Evolutionary conservation across 2,113 vertebrate species (phyloP).

Genomic region (Saccopteryx leptura): DNA sequence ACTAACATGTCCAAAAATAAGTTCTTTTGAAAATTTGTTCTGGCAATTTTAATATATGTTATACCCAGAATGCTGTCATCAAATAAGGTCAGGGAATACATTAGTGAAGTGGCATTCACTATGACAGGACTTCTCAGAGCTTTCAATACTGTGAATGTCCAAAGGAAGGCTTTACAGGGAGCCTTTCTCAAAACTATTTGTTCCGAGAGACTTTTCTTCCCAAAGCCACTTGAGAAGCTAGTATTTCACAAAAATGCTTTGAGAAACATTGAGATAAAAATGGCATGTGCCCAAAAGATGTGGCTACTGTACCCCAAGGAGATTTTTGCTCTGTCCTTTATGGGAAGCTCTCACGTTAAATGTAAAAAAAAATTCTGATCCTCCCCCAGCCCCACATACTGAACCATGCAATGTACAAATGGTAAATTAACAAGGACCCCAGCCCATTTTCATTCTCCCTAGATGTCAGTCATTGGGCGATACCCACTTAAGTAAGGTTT

Average conservation of each 20-base stretch:
- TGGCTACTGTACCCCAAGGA: neutral
- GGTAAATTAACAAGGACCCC: neutral
- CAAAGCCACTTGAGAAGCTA: neutral
- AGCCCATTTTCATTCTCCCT: neutral
- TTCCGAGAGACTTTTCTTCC: neutral
- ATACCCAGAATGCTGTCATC: conserved; percentile 12
- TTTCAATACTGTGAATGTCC: neutral
- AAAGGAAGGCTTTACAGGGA: neutral
- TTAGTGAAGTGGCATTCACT: neutral
- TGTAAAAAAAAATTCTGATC: neutral
- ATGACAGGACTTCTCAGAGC: neutral
- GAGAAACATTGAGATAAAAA: neutral
- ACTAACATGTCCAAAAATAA: neutral
- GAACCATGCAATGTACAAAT: neutral
- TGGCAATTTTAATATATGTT: neutral
- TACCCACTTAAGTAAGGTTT: neutral
- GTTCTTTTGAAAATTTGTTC: neutral
- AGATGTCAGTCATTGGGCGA: neutral
- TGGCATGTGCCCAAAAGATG: neutral
- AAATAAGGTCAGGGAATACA: neutral
- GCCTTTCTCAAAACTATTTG: neutral
- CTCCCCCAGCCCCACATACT: neutral
- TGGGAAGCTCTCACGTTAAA: neutral
- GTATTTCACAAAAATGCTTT: neutral
- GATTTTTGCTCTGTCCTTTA: neutral